Evolutionary conservation across 2,888 invertebrate species (phyloP).

Genomic region (Drosophila meridiana): DNA sequence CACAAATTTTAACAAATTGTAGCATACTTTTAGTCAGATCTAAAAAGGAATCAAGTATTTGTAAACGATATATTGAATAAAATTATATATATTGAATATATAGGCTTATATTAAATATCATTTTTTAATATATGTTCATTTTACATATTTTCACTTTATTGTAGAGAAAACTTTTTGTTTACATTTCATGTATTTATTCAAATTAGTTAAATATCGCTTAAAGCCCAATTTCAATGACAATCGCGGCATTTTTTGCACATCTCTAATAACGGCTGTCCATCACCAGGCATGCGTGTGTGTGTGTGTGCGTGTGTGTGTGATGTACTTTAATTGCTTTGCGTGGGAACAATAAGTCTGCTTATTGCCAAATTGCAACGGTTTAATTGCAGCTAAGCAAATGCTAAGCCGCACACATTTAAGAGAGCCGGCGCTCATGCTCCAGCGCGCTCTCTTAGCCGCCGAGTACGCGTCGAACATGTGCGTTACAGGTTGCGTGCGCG

Average conservation of each 20-base stretch:
- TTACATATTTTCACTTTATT: no score
- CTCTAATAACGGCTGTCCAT: not conserved
- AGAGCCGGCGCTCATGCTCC: conserved; percentile 11
- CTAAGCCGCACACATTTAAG: conserved; percentile 21
- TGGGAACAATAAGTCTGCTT: not conserved
- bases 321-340: conserved; percentile 6
- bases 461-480: conserved; percentile 24
- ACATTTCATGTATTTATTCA: no score
- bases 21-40: not conserved
- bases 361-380: conserved; percentile 39
- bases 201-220: not conserved
- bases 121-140: not conserved
- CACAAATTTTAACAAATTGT: not conserved
- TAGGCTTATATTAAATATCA: not conserved
- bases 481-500: conserved; percentile 29
- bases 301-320: not conserved
- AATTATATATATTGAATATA: not conserved
- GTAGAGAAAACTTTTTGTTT: no score
- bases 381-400: conserved; percentile 26
- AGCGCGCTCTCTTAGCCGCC: conserved; percentile 10
- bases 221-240: not conserved
- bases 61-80: not conserved
- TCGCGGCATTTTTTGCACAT: not conserved
- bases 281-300: not conserved
- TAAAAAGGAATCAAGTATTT: not conserved